phyloP scores from a whole-genome alignment of 2,888 invertebrate species.

The Scaptomyza cyrtandrae region DNA sequence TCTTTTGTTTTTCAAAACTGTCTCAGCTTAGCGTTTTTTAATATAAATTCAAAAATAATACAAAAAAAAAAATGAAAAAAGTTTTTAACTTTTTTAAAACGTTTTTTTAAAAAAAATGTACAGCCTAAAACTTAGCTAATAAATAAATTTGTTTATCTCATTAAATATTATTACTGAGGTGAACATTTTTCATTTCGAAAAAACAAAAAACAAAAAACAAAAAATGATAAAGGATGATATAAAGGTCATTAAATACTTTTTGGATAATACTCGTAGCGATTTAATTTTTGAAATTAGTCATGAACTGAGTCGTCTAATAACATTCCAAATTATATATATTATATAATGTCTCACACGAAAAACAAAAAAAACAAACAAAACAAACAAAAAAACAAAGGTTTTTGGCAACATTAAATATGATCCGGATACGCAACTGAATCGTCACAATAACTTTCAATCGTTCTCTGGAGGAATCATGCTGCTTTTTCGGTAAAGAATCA shows the following conservation, averaged over 20 bases:
- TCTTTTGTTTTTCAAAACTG: constrained; percentile 1
- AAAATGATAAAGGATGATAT: constrained; percentile 8
- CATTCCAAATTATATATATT: constrained; percentile 33
- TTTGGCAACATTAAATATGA: constrained; percentile 96
- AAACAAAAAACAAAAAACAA: not conserved
- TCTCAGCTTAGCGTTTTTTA: constrained; percentile 4
- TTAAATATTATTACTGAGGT: not conserved
- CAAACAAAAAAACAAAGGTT: constrained; percentile 87
- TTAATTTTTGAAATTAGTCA: constrained; percentile 13
- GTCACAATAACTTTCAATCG: constrained; percentile 98
- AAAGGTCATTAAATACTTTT: constrained; percentile 2
- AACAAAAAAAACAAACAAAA: constrained; percentile 45
- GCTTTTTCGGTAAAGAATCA: constrained; percentile 92
- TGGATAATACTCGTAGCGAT: constrained; percentile 10
- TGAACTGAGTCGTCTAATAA: constrained; percentile 23
- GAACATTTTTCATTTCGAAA: constrained; percentile 12
- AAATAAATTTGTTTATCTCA: no score
- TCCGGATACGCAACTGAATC: constrained; percentile 93
- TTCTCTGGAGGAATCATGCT: constrained; percentile 96
- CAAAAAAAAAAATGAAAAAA: not conserved
- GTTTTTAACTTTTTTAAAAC: not conserved
- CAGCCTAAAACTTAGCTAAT: no score
- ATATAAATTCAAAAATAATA: no score
- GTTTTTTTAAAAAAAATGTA: constrained; percentile 1
- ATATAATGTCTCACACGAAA: constrained; percentile 65